These are phyloP conservation scores for Rhabdomys dilectus DNA, from an alignment of 2,113 vertebrate genomes.

Conservation along the genomic window DNA sequence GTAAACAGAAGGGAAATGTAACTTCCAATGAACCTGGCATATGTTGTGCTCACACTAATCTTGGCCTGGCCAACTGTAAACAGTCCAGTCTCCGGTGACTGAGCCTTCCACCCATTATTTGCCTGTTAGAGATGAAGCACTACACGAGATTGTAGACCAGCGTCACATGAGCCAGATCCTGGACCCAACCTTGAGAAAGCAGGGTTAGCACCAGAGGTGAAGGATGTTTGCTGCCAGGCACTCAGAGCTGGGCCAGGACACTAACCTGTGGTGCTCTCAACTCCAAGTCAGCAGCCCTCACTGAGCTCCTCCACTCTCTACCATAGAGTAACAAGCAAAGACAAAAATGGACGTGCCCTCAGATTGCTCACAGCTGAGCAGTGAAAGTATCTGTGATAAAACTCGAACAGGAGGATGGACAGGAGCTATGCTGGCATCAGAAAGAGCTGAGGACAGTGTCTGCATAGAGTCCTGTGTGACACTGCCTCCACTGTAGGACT, in stretches of 20 bases:
- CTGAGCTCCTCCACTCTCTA: neutral
- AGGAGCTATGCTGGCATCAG: neutral
- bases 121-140: slow-evolving; percentile 46
- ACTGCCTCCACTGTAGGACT: neutral
- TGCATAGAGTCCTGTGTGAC: neutral
- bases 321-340: neutral
- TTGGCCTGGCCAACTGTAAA: slow-evolving; percentile 56
- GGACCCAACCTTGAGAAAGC: neutral
- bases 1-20: slow-evolving; percentile 85
- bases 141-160: slow-evolving; percentile 50
- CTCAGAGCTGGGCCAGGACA: neutral
- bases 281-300: neutral
- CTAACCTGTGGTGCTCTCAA: neutral
- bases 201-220: neutral
- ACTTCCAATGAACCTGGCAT: slow-evolving; percentile 83
- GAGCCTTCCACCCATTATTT: slow-evolving; percentile 64
- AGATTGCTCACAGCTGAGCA: neutral
- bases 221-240: neutral
- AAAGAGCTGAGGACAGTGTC: neutral
- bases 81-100: slow-evolving; percentile 64
- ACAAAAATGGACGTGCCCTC: neutral
- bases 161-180: neutral
- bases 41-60: slow-evolving; percentile 79
- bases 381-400: neutral
- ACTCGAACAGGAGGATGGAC: neutral